Conservation (phyloP, 2,888 invertebrate genomes). For the Hydraecia micacea region DNA sequence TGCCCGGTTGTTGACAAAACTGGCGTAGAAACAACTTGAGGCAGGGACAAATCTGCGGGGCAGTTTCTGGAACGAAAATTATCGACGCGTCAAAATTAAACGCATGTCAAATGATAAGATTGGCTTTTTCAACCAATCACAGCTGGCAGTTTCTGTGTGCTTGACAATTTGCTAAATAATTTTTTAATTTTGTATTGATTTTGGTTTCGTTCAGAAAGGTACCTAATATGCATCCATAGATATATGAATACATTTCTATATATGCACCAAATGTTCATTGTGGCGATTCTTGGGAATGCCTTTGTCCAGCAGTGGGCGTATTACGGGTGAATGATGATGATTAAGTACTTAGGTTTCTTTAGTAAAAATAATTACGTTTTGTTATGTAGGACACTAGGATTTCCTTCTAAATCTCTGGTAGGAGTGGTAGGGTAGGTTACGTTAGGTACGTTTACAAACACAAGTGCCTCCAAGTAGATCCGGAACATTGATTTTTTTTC, state of each 20-base stretch:
- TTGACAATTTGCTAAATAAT: not conserved
- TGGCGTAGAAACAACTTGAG: conserved; percentile 18
- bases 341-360: not conserved
- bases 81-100: not conserved
- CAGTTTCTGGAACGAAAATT: not conserved
- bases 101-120: not conserved
- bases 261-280: not conserved
- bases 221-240: no score
- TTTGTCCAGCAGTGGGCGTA: not conserved
- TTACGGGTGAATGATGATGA: not conserved
- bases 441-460: not conserved
- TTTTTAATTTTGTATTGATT: not conserved
- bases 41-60: not conserved
- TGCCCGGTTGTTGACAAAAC: conserved; percentile 45
- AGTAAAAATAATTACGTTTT: not conserved
- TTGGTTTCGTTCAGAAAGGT: not conserved
- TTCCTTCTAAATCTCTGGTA: not conserved
- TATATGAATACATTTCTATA: no score
- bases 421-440: no score
- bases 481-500: not conserved
- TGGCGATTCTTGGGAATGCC: not conserved
- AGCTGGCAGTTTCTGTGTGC: not conserved
- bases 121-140: not conserved
- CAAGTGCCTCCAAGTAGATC: not conserved
- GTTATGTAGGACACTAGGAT: not conserved